These are phyloP conservation scores for Tympanoctomys barrerae DNA, from an alignment of 2,797 vertebrate species.

Conservation along the genomic window DNA sequence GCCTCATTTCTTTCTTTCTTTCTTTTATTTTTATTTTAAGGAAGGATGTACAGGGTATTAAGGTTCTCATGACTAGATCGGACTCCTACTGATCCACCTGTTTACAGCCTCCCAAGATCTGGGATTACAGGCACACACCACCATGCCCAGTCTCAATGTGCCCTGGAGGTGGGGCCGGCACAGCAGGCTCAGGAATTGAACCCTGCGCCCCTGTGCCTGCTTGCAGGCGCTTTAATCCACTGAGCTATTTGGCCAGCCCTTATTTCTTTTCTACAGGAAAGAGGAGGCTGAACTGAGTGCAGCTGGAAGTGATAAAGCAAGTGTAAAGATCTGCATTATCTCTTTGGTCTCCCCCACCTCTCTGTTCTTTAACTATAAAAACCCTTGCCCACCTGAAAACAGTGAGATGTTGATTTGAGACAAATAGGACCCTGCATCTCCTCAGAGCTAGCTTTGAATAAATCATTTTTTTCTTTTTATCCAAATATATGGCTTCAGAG, in stretches of 20 bases:
- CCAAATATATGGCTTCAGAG: not conserved
- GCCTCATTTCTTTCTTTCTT: not conserved
- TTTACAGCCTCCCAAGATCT: no score
- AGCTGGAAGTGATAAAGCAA: not conserved
- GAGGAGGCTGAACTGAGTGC: not conserved
- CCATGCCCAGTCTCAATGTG: no score
- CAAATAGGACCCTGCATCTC: not conserved
- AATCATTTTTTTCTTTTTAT: not conserved
- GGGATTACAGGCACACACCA: no score
- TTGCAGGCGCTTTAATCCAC: no score
- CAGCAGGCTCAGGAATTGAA: no score
- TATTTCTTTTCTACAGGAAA: not conserved
- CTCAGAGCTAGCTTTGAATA: not conserved
- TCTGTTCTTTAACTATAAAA: not conserved
- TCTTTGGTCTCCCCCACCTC: not conserved
- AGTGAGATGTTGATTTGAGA: not conserved
- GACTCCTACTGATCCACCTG: no score
- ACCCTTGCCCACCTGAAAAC: not conserved
- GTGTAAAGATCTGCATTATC: not conserved
- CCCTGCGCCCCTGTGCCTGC: no score
- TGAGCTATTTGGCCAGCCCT: no score
- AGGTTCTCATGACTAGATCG: no score
- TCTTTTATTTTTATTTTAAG: no score
- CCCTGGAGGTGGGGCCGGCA: no score
- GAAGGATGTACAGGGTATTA: no score